Evolutionary conservation across 2,888 invertebrate species (phyloP).

Genomic region (Leucophenga maculata): DNA sequence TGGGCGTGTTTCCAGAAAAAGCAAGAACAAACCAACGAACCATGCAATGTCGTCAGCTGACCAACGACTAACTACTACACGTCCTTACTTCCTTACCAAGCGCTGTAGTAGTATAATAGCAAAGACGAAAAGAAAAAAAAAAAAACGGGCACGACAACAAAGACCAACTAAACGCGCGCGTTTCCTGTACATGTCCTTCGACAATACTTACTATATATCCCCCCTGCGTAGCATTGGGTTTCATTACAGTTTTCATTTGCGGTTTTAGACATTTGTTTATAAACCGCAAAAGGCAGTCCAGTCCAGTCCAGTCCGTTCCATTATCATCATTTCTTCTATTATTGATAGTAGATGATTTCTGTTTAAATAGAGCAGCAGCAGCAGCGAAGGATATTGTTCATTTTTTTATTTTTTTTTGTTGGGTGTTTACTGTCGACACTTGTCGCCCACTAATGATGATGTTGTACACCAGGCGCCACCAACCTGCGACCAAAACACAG

Average conservation of each 20-base stretch:
- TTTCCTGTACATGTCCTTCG: slow-evolving; percentile 14
- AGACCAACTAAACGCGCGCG: not conserved
- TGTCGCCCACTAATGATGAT: slow-evolving; percentile 10
- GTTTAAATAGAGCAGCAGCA: not conserved
- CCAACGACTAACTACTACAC: not conserved
- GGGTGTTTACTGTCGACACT: slow-evolving; percentile 17
- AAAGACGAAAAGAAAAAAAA: too few relatives aligned
- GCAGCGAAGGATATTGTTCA: not conserved
- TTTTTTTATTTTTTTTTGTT: not conserved
- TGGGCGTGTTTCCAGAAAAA: slow-evolving; percentile 13
- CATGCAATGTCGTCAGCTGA: slow-evolving; percentile 14
- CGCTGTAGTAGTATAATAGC: too few relatives aligned
- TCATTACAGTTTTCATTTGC: too few relatives aligned
- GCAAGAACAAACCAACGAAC: not conserved
- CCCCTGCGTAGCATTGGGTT: too few relatives aligned
- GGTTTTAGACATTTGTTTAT: too few relatives aligned
- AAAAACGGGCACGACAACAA: not conserved
- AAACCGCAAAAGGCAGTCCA: not conserved
- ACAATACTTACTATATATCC: not conserved
- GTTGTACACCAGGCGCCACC: not conserved
- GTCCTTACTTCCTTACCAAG: too few relatives aligned
- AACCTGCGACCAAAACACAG: too few relatives aligned
- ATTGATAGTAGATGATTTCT: slow-evolving; percentile 18
- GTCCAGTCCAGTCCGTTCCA: not conserved
- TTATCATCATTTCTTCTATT: not conserved